Conservation (phyloP, 2,113 vertebrate genomes). For the Riparia riparia region DNA sequence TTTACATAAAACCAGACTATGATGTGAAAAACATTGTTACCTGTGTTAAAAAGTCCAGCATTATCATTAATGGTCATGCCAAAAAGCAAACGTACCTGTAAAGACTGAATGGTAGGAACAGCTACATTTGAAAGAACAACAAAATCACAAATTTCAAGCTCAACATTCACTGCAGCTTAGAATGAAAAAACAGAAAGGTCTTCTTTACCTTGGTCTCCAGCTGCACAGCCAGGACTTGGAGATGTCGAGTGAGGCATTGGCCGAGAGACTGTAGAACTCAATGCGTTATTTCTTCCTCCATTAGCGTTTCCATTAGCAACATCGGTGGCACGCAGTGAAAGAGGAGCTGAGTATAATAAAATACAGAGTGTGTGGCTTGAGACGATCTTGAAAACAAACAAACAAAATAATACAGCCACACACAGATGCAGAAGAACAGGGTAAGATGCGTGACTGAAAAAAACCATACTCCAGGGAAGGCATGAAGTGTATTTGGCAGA, state of each 20-base stretch:
- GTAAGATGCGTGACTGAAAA: background rate
- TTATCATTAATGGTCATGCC: background rate
- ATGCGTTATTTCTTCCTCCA: constrained; percentile 77
- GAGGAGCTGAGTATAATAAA: constrained; percentile 77
- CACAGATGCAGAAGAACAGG: background rate
- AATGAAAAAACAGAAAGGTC: background rate
- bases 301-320: constrained; percentile 80
- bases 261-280: constrained; percentile 82
- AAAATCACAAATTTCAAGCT: background rate
- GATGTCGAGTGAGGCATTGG: constrained; percentile 77
- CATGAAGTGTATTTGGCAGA: background rate
- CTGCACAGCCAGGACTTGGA: constrained; percentile 80
- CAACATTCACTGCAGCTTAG: background rate
- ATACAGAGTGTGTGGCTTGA: constrained; percentile 7
- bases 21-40: background rate
- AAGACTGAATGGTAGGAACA: background rate
- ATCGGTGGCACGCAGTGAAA: constrained; percentile 80
- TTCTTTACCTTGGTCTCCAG: constrained; percentile 82
- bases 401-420: background rate
- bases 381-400: constrained; percentile 42
- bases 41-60: background rate
- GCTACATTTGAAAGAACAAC: background rate
- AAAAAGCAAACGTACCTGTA: background rate
- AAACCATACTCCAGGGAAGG: background rate
- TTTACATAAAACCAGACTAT: background rate